These are phyloP conservation scores for Morpho achilles DNA, from an alignment of 2,888 invertebrate genomes.

Conservation along the genomic window DNA sequence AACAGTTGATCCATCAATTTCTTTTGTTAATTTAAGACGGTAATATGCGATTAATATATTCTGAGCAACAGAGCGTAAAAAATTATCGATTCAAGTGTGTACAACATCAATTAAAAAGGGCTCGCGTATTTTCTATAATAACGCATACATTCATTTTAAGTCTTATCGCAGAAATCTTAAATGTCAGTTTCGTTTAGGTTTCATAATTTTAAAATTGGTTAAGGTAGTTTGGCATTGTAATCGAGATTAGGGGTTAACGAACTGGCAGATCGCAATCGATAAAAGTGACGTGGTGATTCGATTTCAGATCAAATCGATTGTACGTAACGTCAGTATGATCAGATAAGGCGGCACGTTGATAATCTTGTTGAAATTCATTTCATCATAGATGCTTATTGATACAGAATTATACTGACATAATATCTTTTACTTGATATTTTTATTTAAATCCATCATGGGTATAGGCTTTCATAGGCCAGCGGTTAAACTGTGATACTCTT, in stretches of 20 bases:
- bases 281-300: conserved; percentile 23
- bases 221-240: conserved; percentile 19
- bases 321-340: conserved; percentile 19
- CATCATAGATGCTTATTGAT: conserved; percentile 8
- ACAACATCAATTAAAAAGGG: conserved; percentile 26
- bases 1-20: conserved; percentile 7
- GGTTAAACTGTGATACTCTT: too few species aligned
- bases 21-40: conserved; percentile 49
- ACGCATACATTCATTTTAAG: background rate
- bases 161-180: background rate
- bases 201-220: conserved; percentile 2
- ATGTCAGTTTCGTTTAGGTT: conserved; percentile 3
- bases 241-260: conserved; percentile 22
- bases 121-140: conserved; percentile 8
- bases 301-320: conserved; percentile 24
- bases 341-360: conserved; percentile 17
- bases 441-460: too few species aligned
- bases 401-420: too few species aligned
- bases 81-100: conserved; percentile 22
- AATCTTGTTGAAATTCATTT: conserved; percentile 18
- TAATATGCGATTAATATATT: conserved; percentile 58
- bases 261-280: conserved; percentile 23
- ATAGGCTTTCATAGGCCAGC: too few species aligned
- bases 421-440: too few species aligned
- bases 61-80: conserved; percentile 55